These are phyloP conservation scores for Catocala fraxini DNA, from an alignment of 2,888 invertebrate species.

Conservation along the genomic window DNA sequence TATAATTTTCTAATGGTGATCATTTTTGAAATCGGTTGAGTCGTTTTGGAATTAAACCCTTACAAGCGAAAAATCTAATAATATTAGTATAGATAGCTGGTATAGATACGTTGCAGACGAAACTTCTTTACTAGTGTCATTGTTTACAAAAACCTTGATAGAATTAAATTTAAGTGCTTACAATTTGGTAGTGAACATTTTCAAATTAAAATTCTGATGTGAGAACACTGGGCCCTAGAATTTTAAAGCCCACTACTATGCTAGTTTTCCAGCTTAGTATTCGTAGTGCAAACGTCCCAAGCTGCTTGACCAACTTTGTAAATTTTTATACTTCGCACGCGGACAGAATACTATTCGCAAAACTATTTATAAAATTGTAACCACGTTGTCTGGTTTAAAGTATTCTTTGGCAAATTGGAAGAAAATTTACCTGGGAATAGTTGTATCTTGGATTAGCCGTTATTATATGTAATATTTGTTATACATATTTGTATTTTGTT, in stretches of 20 bases:
- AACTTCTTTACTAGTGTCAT: too few relatives aligned
- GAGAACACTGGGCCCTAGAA: slow-evolving; percentile 21
- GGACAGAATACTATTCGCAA: slow-evolving; percentile 28
- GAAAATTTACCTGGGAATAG: not conserved
- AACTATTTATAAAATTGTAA: slow-evolving; percentile 38
- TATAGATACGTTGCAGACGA: too few relatives aligned
- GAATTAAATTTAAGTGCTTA: not conserved
- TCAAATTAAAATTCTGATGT: slow-evolving; percentile 26
- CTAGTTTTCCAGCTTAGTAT: slow-evolving; percentile 41
- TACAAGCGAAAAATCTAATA: too few relatives aligned
- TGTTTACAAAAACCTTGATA: too few relatives aligned
- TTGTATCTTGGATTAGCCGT: not conserved
- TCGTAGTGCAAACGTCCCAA: slow-evolving; percentile 27
- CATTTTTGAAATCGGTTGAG: too few relatives aligned
- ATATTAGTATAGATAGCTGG: too few relatives aligned
- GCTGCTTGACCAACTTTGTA: slow-evolving; percentile 53
- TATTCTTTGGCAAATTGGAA: not conserved
- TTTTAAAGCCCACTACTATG: slow-evolving; percentile 33
- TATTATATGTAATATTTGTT: too few relatives aligned
- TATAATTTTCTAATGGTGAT: too few relatives aligned
- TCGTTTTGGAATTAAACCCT: too few relatives aligned
- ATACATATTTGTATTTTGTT: too few relatives aligned
- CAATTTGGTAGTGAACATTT: slow-evolving; percentile 6
- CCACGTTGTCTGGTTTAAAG: not conserved
- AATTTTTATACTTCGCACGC: slow-evolving; percentile 53